Percentiles rank a stretch among this genome's conserved stretches.
phyloP scores from a whole-genome alignment of 2,113 vertebrate genomes.

The Platysteira castanea region DNA sequence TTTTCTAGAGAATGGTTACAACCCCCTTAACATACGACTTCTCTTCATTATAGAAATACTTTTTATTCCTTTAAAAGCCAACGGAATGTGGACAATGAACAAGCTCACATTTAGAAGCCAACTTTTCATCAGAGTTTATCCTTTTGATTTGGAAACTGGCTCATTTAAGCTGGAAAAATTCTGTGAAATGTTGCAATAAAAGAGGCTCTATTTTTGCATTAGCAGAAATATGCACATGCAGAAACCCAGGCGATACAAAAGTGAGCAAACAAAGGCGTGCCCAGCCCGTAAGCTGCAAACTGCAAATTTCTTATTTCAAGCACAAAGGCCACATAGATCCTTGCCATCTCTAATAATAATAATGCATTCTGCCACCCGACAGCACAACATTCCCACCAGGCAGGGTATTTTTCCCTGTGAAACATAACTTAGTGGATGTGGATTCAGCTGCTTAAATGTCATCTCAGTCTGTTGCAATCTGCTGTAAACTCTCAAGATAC shows the following conservation, averaged over 20 bases:
- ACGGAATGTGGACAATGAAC: conserved; percentile 29
- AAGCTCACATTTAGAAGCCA: conserved; percentile 35
- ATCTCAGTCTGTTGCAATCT: conserved; percentile 46
- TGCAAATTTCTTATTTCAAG: not conserved
- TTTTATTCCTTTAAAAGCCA: not conserved
- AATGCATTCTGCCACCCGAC: conserved; percentile 20
- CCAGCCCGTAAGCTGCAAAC: not conserved
- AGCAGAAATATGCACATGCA: conserved; percentile 17
- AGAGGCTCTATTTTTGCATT: conserved; percentile 46
- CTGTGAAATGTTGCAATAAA: conserved; percentile 53
- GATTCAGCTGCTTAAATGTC: conserved; percentile 56
- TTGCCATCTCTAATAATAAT: not conserved
- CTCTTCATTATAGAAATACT: not conserved
- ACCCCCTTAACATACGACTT: not conserved
- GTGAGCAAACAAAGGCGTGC: not conserved
- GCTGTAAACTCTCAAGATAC: conserved; percentile 19
- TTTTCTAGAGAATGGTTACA: not conserved
- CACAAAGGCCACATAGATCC: not conserved
- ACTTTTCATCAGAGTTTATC: conserved; percentile 35
- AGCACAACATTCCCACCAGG: conserved; percentile 9
- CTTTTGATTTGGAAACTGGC: conserved; percentile 55
- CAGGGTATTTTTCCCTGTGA: not conserved
- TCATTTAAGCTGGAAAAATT: conserved; percentile 51
- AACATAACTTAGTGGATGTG: conserved; percentile 20
- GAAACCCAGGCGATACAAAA: not conserved